A percentile compares a stretch with the other conserved stretches of the same genome.
Conservation (phyloP, 1,140 invertebrate species). For the Zaprionus gabonicus region DNA sequence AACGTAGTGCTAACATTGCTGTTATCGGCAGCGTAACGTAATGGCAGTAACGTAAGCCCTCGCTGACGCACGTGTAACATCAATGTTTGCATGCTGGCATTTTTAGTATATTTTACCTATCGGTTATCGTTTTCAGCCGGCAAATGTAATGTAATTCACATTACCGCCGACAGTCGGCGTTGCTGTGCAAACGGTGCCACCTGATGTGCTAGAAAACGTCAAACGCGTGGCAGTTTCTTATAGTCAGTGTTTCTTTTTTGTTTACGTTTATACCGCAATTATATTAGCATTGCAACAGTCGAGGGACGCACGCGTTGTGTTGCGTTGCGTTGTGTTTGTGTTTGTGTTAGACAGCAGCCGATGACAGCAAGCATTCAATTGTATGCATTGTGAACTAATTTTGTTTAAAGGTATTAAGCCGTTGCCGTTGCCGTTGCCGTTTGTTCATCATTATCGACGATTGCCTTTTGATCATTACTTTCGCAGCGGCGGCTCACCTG, state of each 20-base stretch:
- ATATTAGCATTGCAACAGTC: constrained; percentile 45
- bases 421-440: constrained; percentile 8
- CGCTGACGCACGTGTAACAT: neutral
- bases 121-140: constrained; percentile 13
- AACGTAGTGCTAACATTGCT: constrained; percentile 1
- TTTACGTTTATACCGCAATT: constrained; percentile 68
- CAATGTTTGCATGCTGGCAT: neutral
- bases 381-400: constrained; percentile 4
- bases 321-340: constrained; percentile 16
- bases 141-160: constrained; percentile 5
- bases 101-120: constrained; percentile 27
- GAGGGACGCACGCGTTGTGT: constrained; percentile 17
- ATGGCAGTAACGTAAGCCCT: constrained; percentile 1
- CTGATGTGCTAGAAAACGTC: constrained; percentile 53
- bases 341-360: constrained; percentile 7
- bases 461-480: constrained; percentile 58
- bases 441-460: constrained; percentile 58
- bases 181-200: constrained; percentile 29
- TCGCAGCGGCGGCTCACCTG: constrained; percentile 52
- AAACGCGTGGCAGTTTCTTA: constrained; percentile 56
- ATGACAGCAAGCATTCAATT: constrained; percentile 11
- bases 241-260: constrained; percentile 52
- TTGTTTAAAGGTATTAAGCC: neutral
- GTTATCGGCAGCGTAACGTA: too few species aligned
- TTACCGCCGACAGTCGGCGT: constrained; percentile 34